A percentile compares a stretch with the other conserved stretches of the same genome.
phyloP scores from a whole-genome alignment of 2,888 invertebrate genomes.

The Serrognathus titanus region DNA sequence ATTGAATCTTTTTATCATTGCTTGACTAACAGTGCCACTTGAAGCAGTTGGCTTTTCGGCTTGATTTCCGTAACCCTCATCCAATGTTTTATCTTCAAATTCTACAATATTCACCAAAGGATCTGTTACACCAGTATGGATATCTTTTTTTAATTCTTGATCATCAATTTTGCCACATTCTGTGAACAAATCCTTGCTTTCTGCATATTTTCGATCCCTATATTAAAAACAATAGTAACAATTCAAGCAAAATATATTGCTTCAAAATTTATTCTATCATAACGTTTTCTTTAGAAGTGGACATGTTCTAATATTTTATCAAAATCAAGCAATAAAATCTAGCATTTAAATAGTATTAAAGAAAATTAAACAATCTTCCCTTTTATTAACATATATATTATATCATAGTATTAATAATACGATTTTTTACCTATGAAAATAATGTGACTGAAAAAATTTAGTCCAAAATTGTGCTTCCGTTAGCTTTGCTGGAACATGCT shows the following conservation, averaged over 20 bases:
- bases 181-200: conserved; percentile 92
- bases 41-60: conserved; percentile 48
- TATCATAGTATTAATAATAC: too few relatives aligned
- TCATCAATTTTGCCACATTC: conserved; percentile 98
- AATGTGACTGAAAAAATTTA: conserved; percentile 99
- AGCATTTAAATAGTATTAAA: too few relatives aligned
- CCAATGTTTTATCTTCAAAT: conserved; percentile 69
- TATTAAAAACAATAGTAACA: not conserved
- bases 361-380: too few relatives aligned
- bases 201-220: conserved; percentile 80
- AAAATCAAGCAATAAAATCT: too few relatives aligned
- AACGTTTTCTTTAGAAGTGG: too few relatives aligned
- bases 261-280: too few relatives aligned
- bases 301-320: too few relatives aligned
- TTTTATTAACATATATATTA: too few relatives aligned
- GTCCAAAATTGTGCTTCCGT: conserved; percentile 98
- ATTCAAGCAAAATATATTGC: too few relatives aligned
- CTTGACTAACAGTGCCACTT: conserved; percentile 73
- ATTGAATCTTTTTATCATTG: conserved; percentile 94
- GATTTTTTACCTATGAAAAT: conserved; percentile 79
- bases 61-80: conserved; percentile 62
- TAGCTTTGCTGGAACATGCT: conserved; percentile 93
- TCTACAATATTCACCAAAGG: conserved; percentile 80
- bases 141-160: conserved; percentile 70
- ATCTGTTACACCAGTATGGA: conserved; percentile 74